Conservation (phyloP, 2,888 invertebrate genomes). For the Stenotaenia linearis region DNA sequence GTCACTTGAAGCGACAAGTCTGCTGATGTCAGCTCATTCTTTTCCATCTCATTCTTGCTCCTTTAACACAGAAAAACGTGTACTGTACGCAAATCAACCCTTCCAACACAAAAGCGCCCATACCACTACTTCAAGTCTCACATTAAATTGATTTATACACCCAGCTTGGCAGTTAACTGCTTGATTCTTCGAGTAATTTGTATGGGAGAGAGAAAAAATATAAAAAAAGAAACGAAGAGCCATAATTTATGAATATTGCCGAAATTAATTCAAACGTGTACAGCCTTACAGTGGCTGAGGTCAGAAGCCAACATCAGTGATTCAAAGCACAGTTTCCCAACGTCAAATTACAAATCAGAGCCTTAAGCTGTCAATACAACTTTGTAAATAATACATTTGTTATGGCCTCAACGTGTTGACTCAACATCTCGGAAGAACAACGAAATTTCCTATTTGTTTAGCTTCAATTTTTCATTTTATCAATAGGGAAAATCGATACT, state of each 20-base stretch:
- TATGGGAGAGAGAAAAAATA: too few relatives aligned
- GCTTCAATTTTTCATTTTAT: too few relatives aligned
- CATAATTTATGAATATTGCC: neutral
- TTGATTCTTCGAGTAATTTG: neutral
- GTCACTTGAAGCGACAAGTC: constrained; percentile 1
- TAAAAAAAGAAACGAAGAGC: neutral
- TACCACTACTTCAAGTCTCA: neutral
- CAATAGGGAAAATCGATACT: too few relatives aligned
- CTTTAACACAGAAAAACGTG: neutral
- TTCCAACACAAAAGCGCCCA: neutral
- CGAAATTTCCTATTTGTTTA: too few relatives aligned
- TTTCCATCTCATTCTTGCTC: neutral
- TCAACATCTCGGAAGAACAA: too few relatives aligned
- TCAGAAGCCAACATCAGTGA: neutral
- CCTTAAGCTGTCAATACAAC: neutral
- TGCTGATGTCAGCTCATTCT: constrained; percentile 11
- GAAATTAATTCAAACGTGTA: neutral
- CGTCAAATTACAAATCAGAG: neutral
- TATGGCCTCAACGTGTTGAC: neutral
- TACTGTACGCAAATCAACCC: neutral
- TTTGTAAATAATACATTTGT: neutral
- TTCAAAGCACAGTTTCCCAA: neutral
- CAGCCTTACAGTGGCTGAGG: too few relatives aligned
- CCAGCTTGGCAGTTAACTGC: neutral
- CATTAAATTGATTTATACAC: neutral